phyloP scores from a whole-genome alignment of 1,140 invertebrate genomes.

The Arion vulgaris region DNA sequence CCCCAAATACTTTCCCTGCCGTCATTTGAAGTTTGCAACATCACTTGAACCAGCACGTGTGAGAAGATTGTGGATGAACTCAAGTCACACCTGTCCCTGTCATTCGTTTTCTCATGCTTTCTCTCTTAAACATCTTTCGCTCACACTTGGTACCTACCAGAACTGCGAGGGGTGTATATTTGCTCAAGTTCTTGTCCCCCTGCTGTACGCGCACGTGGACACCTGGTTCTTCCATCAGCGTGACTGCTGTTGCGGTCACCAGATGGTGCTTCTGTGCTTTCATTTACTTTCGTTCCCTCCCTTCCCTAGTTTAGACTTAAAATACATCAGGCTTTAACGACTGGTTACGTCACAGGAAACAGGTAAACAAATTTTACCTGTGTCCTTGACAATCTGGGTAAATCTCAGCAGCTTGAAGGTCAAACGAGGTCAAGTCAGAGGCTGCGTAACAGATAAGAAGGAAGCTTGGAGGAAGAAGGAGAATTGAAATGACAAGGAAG shows the following conservation, averaged over 20 bases:
- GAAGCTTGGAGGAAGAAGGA: background rate
- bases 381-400: slow-evolving; percentile 19
- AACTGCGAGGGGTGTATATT: background rate
- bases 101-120: slow-evolving; percentile 4
- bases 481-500: background rate
- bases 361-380: slow-evolving; percentile 33
- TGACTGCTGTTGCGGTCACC: background rate
- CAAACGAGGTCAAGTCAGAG: background rate
- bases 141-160: background rate
- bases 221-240: background rate
- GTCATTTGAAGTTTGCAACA: background rate
- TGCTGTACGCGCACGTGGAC: background rate
- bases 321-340: background rate
- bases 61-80: background rate
- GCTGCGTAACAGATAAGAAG: slow-evolving; percentile 13
- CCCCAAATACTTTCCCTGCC: background rate
- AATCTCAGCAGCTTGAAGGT: slow-evolving; percentile 17
- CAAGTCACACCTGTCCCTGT: slow-evolving; percentile 11
- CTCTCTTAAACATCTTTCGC: background rate
- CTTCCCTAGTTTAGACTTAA: background rate
- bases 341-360: slow-evolving; percentile 22
- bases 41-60: slow-evolving; percentile 25
- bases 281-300: background rate
- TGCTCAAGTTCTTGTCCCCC: background rate
- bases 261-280: background rate